Conservation (phyloP, 2,888 invertebrate species). For the Polyommatus icarus region DNA sequence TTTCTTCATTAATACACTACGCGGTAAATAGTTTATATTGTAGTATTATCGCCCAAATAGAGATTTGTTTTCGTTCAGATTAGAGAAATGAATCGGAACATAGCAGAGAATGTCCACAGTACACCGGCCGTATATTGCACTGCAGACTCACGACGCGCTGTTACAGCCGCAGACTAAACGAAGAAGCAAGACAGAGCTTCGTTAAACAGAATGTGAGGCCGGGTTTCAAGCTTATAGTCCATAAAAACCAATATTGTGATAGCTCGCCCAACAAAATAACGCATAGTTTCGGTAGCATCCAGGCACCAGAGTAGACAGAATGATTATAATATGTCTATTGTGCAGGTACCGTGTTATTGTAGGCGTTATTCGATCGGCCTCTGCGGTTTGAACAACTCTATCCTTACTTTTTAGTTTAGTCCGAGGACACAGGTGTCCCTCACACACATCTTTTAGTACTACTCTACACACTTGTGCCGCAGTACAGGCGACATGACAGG, state of each 20-base stretch:
- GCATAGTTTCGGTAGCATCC: no score
- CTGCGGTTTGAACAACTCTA: no score
- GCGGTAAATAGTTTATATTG: no score
- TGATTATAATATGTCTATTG: no score
- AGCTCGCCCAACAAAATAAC: neutral
- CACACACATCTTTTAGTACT: neutral
- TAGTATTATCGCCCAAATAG: no score
- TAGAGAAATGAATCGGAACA: neutral
- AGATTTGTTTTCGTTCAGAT: no score
- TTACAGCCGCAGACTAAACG: neutral
- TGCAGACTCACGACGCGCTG: neutral
- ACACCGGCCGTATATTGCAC: slow-evolving; percentile 10
- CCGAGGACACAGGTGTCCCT: neutral
- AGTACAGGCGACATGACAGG: neutral
- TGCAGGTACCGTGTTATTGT: no score
- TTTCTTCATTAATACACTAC: no score
- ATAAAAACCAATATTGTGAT: neutral
- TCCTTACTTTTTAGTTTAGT: neutral
- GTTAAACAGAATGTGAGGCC: neutral
- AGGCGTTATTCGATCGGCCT: no score
- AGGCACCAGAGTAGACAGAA: no score
- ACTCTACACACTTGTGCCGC: neutral
- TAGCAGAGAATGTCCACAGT: neutral
- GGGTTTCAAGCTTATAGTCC: neutral
- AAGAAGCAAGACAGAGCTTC: neutral